A percentile compares a stretch with the other conserved stretches of the same genome.
Evolutionary conservation across 2,113 vertebrate species (phyloP).

Genomic region (Cebus imitator): DNA sequence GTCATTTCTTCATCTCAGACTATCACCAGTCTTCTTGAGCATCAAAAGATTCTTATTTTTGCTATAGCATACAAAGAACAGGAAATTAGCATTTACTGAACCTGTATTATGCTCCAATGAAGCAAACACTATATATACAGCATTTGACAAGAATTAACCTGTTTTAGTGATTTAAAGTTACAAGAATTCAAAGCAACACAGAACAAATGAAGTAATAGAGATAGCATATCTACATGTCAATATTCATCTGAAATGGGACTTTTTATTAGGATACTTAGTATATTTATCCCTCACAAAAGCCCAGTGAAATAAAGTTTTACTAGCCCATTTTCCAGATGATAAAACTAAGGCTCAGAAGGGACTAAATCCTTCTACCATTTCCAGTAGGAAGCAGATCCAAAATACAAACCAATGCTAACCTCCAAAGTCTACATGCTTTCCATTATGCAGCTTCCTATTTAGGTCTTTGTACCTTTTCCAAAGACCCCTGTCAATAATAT

Average conservation of each 20-base stretch:
- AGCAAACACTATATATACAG: background rate
- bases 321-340: background rate
- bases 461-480: background rate
- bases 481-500: background rate
- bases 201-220: background rate
- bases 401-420: background rate
- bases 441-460: background rate
- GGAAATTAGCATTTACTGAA: background rate
- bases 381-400: background rate
- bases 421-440: background rate
- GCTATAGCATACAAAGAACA: background rate
- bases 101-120: background rate
- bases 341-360: background rate
- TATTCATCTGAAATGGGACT: background rate
- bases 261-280: background rate
- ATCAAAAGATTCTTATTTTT: background rate
- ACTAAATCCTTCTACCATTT: background rate
- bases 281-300: background rate
- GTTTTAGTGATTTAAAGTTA: background rate
- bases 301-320: background rate
- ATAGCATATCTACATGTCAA: background rate
- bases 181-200: background rate
- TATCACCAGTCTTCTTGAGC: background rate
- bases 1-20: constrained; percentile 31
- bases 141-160: background rate